Evolutionary conservation across 2,797 vertebrate genomes (phyloP).

Genomic region (Myotis findleyi): DNA sequence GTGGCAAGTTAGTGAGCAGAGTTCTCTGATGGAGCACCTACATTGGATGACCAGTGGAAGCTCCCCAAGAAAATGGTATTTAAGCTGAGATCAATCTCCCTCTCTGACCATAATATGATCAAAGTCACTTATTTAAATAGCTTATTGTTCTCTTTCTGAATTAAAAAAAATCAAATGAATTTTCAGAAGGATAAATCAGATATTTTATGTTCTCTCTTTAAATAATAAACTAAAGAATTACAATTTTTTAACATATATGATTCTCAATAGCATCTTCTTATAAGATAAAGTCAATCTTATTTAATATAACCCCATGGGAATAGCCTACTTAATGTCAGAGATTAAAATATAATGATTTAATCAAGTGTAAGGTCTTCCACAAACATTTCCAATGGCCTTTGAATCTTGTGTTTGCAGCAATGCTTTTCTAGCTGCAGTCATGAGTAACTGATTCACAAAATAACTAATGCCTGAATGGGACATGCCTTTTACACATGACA

Average conservation of each 20-base stretch:
- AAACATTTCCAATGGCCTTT: neutral
- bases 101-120: neutral
- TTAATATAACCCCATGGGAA: neutral
- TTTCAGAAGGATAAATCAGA: neutral
- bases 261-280: neutral
- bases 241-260: neutral
- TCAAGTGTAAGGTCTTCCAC: neutral
- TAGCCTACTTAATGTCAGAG: slow-evolving; percentile 12
- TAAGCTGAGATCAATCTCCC: neutral
- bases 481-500: neutral
- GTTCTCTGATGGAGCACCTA: neutral
- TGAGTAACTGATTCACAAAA: neutral
- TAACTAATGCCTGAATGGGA: neutral
- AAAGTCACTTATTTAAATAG: slow-evolving; percentile 19
- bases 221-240: neutral
- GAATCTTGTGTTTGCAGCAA: neutral
- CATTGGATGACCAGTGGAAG: neutral
- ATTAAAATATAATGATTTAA: slow-evolving; percentile 27
- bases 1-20: neutral
- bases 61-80: neutral
- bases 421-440: neutral
- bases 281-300: neutral
- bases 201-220: slow-evolving; percentile 48
- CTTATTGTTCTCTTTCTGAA: slow-evolving; percentile 18
- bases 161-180: neutral